These are phyloP conservation scores for Sipha flava DNA, from an alignment of 1,140 invertebrate genomes.

Conservation along the genomic window DNA sequence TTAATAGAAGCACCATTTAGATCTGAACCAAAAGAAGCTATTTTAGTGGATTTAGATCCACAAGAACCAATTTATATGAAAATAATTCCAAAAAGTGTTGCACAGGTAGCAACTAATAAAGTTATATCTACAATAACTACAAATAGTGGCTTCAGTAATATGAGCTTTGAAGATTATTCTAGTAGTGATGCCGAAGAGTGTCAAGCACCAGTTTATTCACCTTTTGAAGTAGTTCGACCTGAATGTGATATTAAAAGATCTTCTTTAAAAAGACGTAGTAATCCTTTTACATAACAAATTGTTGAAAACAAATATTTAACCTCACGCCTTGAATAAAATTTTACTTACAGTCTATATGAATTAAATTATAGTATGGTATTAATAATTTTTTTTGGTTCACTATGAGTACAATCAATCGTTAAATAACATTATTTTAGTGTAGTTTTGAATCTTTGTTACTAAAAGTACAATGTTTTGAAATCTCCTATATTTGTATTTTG, in stretches of 20 bases:
- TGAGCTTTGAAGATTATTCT: slow-evolving; percentile 71
- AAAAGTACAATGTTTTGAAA: slow-evolving; percentile 4
- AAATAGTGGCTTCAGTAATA: slow-evolving; percentile 57
- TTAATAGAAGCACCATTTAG: slow-evolving; percentile 18
- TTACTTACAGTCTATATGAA: background rate
- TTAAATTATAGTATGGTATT: background rate
- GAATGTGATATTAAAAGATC: slow-evolving; percentile 56
- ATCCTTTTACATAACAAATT: slow-evolving; percentile 53
- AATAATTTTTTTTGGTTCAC: background rate
- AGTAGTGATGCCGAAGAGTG: slow-evolving; percentile 50
- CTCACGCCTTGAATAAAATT: background rate
- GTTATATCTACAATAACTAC: background rate
- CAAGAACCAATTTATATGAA: slow-evolving; percentile 39
- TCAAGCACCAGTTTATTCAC: slow-evolving; percentile 38
- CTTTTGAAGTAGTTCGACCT: slow-evolving; percentile 54
- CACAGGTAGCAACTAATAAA: slow-evolving; percentile 36
- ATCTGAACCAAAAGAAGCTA: slow-evolving; percentile 32
- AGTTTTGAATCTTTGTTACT: background rate
- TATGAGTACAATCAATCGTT: background rate
- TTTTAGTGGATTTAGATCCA: slow-evolving; percentile 35
- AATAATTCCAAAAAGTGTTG: slow-evolving; percentile 38
- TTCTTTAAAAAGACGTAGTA: slow-evolving; percentile 56
- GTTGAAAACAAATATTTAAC: background rate
- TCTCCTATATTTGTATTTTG: slow-evolving; percentile 8
- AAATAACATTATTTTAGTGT: background rate